Evolutionary conservation across 2,797 vertebrate genomes (phyloP).

Genomic region (Staurois parvus): DNA sequence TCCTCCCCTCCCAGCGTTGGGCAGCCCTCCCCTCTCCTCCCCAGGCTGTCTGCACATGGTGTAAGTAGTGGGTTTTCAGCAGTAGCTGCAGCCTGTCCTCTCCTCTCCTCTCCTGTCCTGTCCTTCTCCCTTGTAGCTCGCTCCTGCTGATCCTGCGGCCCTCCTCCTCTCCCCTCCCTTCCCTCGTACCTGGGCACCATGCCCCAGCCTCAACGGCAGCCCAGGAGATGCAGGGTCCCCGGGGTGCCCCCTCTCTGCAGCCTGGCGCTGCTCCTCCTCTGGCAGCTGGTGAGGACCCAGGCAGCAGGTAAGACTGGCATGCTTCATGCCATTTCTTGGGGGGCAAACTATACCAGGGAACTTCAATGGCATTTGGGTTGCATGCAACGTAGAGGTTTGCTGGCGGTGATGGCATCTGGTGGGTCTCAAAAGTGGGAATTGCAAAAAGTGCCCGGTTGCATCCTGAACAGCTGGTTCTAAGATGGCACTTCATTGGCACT

Average conservation of each 20-base stretch:
- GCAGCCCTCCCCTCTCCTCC: conserved; percentile 53
- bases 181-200: conserved; percentile 59
- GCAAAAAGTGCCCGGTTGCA: background rate
- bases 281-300: conserved; percentile 59
- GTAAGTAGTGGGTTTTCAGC: conserved; percentile 51
- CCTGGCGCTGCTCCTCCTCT: conserved; percentile 57
- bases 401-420: too few relatives aligned
- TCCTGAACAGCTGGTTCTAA: background rate
- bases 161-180: conserved; percentile 57
- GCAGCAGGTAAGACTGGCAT: conserved; percentile 60
- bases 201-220: conserved; percentile 41
- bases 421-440: too few relatives aligned
- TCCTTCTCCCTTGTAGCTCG: conserved; percentile 49
- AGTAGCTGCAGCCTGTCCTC: conserved; percentile 59
- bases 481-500: background rate
- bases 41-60: conserved; percentile 55
- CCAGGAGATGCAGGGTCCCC: conserved; percentile 55
- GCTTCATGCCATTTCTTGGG: conserved; percentile 23
- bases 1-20: conserved; percentile 50
- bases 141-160: conserved; percentile 58
- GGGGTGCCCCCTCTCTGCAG: conserved; percentile 61
- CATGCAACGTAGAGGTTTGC: background rate
- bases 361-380: background rate
- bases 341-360: conserved; percentile 20
- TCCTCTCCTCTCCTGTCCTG: conserved; percentile 57